These are phyloP conservation scores for Saccostrea glomerata DNA, from an alignment of 1,140 invertebrate species.

Conservation along the genomic window DNA sequence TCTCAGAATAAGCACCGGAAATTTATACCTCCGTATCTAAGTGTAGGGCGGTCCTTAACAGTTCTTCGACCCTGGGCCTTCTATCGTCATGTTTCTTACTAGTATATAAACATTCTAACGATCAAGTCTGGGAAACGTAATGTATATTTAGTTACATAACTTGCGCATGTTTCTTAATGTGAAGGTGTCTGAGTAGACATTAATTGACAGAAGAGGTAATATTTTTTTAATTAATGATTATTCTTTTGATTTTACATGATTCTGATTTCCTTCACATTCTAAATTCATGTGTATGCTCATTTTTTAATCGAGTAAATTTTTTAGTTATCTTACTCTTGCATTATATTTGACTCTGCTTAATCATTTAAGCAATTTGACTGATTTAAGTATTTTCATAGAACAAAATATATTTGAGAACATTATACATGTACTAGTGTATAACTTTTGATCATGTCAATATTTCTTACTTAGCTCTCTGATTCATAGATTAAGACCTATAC, in stretches of 20 bases:
- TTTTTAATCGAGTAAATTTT: too few species aligned
- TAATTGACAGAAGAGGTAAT: background rate
- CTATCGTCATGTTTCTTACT: background rate
- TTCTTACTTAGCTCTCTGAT: too few species aligned
- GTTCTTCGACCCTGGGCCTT: background rate
- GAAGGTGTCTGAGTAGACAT: background rate
- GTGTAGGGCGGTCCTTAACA: slow-evolving; percentile 21
- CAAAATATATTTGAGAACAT: too few species aligned
- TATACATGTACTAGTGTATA: too few species aligned
- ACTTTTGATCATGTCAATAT: too few species aligned
- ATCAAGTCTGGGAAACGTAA: background rate
- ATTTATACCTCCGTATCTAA: background rate
- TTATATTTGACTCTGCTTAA: too few species aligned
- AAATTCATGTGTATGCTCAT: too few species aligned
- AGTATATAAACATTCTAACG: background rate
- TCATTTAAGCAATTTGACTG: too few species aligned
- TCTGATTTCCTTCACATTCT: too few species aligned
- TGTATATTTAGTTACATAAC: background rate
- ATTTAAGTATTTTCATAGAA: too few species aligned
- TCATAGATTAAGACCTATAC: too few species aligned
- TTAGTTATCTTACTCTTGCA: too few species aligned
- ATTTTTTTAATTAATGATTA: background rate
- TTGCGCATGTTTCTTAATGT: background rate
- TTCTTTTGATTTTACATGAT: background rate
- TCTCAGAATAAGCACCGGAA: background rate